Evolutionary conservation across 2,888 invertebrate genomes (phyloP), one percentile per base, ranked within the genome.

Genomic region (Dicycla oo): DNA sequence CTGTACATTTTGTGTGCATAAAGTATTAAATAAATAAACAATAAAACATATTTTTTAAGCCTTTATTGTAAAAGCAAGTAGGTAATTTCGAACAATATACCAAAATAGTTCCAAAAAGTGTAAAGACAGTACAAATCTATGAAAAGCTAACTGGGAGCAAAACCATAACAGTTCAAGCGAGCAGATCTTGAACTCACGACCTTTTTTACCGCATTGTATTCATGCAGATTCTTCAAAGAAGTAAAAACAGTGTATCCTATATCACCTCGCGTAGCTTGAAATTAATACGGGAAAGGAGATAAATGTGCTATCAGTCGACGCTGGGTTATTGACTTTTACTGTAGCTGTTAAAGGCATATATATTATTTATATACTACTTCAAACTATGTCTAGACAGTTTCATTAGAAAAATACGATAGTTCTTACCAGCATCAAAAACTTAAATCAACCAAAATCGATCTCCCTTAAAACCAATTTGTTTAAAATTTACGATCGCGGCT

Each of bases 391-490:
- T 73, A 82, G 82, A 73, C 73, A 26, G 30, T 47, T 69, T 38
- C 49, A 66, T 68, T 51, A 53, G 30, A 78, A 23, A 47, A 34
- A 43, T 53, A 67, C 26, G 10, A 51, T 58, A 54, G 11, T 53
- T 57, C 45, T 58, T 49, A 63, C 7, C 11, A 18, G 51, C 15
- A 56, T 64, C 51, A 69, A 73, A 66, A 82, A 65, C 26, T 49
- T 51, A 45, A 82, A 57, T 61, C 58, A 57, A 69, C 57, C 54
- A 60, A 81, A 72, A 73, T 78, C 75, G 81, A 85, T 91, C 90
- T 88, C 88, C 88, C 90, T 93, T 90, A 92, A 93, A 94, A 93
- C 92, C 94, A 93, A 94, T 95, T 95, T 93, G 93, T 93, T 89
- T 89, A 84, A 88, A 90, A 88, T 95, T 94, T 94, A 95, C 92